phyloP scores from a whole-genome alignment of 2,113 vertebrate genomes.

The Dryoscopus gambensis region DNA sequence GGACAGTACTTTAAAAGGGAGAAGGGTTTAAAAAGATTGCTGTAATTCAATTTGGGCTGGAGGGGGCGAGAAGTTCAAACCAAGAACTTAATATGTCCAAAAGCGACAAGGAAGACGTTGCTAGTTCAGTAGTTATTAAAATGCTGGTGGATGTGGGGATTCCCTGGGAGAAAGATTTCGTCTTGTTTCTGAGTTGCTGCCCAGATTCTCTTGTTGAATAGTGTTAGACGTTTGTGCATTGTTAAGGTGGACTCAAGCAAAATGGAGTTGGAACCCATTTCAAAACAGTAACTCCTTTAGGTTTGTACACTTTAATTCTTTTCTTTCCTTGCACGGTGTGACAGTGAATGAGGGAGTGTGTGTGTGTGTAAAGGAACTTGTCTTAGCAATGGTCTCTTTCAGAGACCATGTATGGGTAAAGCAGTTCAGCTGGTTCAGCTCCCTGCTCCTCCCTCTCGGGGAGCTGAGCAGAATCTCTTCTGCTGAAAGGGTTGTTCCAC shows the following conservation, averaged over 20 bases:
- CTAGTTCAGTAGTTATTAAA: neutral
- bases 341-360: neutral
- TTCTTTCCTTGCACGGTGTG: neutral
- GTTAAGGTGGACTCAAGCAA: neutral
- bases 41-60: neutral
- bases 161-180: neutral
- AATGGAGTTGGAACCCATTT: neutral
- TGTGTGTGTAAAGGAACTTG: conserved; percentile 2
- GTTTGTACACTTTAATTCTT: neutral
- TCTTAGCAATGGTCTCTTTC: conserved; percentile 21
- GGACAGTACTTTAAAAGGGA: neutral
- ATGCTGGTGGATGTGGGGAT: neutral
- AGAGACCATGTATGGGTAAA: conserved; percentile 75
- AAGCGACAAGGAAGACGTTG: neutral
- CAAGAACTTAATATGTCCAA: neutral
- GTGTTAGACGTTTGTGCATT: neutral
- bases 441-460: conserved; percentile 64
- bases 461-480: conserved; percentile 53
- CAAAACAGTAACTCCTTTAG: neutral
- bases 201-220: neutral
- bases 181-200: neutral
- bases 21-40: neutral
- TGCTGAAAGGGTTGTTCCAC: conserved; percentile 53
- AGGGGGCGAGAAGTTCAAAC: neutral
- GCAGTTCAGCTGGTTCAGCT: conserved; percentile 58